phyloP scores from a whole-genome alignment of 2,113 vertebrate species.

The Meleagris gallopavo region DNA sequence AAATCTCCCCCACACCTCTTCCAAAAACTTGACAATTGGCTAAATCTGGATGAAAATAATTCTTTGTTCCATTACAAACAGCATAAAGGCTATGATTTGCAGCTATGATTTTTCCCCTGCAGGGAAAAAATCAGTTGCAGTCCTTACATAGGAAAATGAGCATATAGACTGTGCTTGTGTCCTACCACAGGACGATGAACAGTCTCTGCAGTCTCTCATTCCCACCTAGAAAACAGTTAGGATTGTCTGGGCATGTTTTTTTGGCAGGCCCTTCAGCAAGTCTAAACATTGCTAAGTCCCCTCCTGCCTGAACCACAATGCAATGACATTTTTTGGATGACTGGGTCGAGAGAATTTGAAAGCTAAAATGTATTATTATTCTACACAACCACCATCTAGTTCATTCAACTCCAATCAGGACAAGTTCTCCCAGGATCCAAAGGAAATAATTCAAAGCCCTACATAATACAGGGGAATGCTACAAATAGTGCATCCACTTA shows the following conservation, averaged over 20 bases:
- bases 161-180: not conserved
- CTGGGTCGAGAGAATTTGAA: not conserved
- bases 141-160: not conserved
- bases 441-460: not conserved
- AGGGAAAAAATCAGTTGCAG: conserved; percentile 7
- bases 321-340: not conserved
- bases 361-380: not conserved
- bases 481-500: not conserved
- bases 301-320: not conserved
- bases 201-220: not conserved
- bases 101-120: too few relatives aligned
- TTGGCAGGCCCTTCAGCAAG: not conserved
- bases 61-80: not conserved
- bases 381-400: not conserved
- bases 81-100: not conserved
- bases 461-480: not conserved
- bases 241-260: not conserved
- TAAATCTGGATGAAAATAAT: not conserved
- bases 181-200: not conserved
- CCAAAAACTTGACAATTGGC: not conserved
- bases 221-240: not conserved
- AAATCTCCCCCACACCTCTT: conserved; percentile 3
- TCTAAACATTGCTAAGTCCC: not conserved
- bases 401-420: not conserved
- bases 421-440: not conserved